Evolutionary conservation across 2,797 vertebrate genomes (phyloP), one percentile per base, ranked within the genome.

Genomic region (Coreius guichenoti): DNA sequence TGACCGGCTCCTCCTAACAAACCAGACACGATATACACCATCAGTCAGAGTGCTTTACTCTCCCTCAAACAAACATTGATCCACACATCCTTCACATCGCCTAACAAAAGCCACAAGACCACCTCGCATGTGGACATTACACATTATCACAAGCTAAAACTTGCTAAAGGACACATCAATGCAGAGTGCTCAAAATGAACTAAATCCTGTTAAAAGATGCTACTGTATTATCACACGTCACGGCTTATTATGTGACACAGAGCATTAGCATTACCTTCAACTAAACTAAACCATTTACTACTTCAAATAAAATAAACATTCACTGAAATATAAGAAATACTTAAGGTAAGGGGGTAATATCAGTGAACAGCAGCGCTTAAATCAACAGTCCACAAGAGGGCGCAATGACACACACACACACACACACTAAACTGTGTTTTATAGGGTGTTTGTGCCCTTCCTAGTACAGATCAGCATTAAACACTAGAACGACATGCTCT

Each of bases 1-100:
- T 56, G 83, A 83, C 45, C 0, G 87, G 23, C 0, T 94, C 92
- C 1, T 91, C 87, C 11, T 88, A 63, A 68, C 8, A 39, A 23
- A 43, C 12, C 63, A 81, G 14, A 84, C 19, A 6, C 6, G 17
- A 51, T 8, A 51, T 2, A 19, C 23, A 26, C 9, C n/a, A 16
- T 29, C 61, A 63, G 58, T n/a, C 14, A 67, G 49, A 6, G 26
- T 29, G 39, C 39, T 11, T 43, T 11, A 36, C 1, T 33, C 56
- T n/a, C 11, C 23, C 61, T 29, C 26, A 17, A 29, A 63, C 58
- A 39, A 39, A 39, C 36, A 7, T 8, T 43, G 39, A 43, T 43
- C 39, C 39, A 43, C 39, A 9, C 39, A 43, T 43, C 39, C 39
- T 39, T 39, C 8, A 39, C 39, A 39, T 39, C 39, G 8, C 39